phyloP scores from a whole-genome alignment of 1,140 invertebrate species.

The Drosophila nebulosa region DNA sequence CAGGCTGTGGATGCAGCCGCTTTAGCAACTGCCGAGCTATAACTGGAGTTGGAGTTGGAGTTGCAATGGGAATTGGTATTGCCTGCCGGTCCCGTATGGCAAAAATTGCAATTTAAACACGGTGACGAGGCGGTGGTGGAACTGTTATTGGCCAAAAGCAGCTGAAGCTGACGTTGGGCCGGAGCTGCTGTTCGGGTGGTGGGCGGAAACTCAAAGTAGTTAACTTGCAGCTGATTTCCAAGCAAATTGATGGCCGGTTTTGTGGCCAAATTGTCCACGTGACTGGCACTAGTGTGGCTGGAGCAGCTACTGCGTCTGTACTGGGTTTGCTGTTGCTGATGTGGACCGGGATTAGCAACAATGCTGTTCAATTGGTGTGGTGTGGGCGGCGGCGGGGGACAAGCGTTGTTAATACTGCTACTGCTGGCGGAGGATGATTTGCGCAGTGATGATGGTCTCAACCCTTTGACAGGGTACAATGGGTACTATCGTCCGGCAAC shows the following conservation, averaged over 20 bases:
- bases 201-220: slow-evolving; percentile 75
- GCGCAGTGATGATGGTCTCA: slow-evolving; percentile 80
- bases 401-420: slow-evolving; percentile 75
- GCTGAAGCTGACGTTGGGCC: background rate
- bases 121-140: slow-evolving; percentile 63
- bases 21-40: slow-evolving; percentile 60
- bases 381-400: slow-evolving; percentile 75
- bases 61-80: slow-evolving; percentile 5
- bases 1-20: slow-evolving; percentile 64
- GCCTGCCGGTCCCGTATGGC: slow-evolving; percentile 9
- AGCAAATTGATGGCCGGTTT: slow-evolving; percentile 71
- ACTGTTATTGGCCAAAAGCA: slow-evolving; percentile 32
- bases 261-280: slow-evolving; percentile 53
- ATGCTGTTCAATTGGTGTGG: slow-evolving; percentile 63
- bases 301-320: slow-evolving; percentile 40
- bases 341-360: slow-evolving; percentile 29
- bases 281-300: slow-evolving; percentile 34
- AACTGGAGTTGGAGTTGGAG: slow-evolving; percentile 15
- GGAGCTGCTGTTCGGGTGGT: slow-evolving; percentile 16
- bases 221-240: slow-evolving; percentile 68
- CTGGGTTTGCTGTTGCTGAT: slow-evolving; percentile 34
- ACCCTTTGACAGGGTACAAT: slow-evolving; percentile 80
- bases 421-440: slow-evolving; percentile 77
- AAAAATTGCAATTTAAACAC: slow-evolving; percentile 38
- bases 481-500: slow-evolving; percentile 81